A percentile compares a stretch with the other conserved stretches of the same genome.
Conservation (phyloP, 2,888 invertebrate species). For the Netelia melanura region DNA sequence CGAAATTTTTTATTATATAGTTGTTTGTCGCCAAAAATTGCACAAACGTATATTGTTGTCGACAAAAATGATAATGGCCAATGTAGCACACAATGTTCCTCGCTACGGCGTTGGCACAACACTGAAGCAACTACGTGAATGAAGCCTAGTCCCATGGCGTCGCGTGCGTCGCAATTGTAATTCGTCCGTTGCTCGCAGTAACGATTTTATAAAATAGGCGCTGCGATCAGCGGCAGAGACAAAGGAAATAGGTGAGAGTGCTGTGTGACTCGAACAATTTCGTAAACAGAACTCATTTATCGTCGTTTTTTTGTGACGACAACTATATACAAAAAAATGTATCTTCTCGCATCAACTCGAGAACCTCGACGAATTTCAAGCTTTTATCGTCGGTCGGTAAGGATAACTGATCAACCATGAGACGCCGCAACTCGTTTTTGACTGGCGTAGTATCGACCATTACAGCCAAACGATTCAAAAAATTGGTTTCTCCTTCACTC, state of each 20-base stretch:
- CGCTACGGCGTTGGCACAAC: slow-evolving; percentile 57
- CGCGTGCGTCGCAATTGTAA: slow-evolving; percentile 62
- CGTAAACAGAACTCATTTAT: too few relatives aligned
- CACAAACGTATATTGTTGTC: neutral
- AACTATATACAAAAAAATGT: too few relatives aligned
- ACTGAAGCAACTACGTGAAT: slow-evolving; percentile 56
- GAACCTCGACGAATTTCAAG: too few relatives aligned
- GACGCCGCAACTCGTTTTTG: too few relatives aligned
- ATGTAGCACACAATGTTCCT: slow-evolving; percentile 15
- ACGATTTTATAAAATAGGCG: slow-evolving; percentile 66
- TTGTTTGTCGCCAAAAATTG: neutral
- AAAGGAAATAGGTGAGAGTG: slow-evolving; percentile 18
- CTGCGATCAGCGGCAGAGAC: slow-evolving; percentile 32
- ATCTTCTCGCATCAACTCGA: too few relatives aligned
- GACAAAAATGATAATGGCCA: slow-evolving; percentile 6
- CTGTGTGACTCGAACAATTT: neutral
- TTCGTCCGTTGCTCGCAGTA: slow-evolving; percentile 44
- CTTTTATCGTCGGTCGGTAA: too few relatives aligned
- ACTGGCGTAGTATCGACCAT: too few relatives aligned
- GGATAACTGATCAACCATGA: too few relatives aligned
- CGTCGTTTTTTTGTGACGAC: neutral
- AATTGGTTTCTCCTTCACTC: too few relatives aligned
- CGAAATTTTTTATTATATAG: neutral
- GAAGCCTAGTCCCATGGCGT: slow-evolving; percentile 53
- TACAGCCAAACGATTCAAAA: too few relatives aligned